Evolutionary conservation across 1,140 invertebrate species (phyloP).

Genomic region (Wiebesia pumilae): DNA sequence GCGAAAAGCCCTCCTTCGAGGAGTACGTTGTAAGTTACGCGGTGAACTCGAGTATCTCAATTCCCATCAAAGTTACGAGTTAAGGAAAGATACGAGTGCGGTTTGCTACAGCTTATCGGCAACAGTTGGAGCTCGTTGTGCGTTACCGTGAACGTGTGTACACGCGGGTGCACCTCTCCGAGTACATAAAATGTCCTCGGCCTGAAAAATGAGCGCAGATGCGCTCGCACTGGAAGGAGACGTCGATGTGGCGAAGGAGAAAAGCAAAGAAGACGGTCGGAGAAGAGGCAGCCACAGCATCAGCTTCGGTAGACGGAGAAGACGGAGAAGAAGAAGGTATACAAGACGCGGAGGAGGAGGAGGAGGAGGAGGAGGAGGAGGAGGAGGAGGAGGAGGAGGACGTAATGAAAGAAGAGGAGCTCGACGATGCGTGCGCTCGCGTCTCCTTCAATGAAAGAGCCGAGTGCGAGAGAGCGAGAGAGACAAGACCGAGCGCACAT

Average conservation of each 20-base stretch:
- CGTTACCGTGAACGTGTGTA: background rate
- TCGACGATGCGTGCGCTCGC: background rate
- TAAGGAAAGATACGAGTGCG: background rate
- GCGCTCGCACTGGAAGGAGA: background rate
- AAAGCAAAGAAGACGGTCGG: background rate
- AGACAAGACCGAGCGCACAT: conserved; percentile 59
- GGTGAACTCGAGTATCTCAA: background rate
- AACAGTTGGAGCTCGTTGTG: background rate
- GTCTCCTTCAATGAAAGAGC: conserved; percentile 39
- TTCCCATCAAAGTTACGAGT: background rate
- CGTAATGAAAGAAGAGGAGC: conserved; percentile 25
- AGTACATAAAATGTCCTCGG: conserved; percentile 19
- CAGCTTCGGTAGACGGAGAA: background rate
- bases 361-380: background rate
- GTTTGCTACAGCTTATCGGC: background rate
- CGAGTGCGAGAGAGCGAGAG: conserved; percentile 1
- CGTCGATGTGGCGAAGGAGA: background rate
- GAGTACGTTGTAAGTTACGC: background rate
- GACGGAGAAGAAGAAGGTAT: background rate
- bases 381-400: background rate
- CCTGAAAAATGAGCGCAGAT: conserved; percentile 18
- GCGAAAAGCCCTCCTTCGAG: background rate
- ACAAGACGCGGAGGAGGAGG: background rate
- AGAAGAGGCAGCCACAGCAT: background rate
- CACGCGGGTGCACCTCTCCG: background rate